phyloP scores from a whole-genome alignment of 2,797 vertebrate genomes.

The Pseudopleuronectes americanus region DNA sequence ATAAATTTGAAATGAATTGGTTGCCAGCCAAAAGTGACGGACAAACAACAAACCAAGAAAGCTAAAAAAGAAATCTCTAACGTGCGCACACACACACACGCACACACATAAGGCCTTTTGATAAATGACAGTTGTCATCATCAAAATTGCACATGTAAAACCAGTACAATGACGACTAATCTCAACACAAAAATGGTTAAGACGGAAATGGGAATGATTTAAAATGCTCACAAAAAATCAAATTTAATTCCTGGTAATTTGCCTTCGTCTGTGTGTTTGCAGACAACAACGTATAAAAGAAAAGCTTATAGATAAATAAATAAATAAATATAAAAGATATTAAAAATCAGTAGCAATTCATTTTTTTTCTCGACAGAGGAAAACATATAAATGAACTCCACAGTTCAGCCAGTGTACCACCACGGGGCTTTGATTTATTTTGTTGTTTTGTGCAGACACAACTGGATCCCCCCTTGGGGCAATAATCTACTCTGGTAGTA shows the following conservation, averaged over 20 bases:
- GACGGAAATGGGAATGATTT: constrained; percentile 39
- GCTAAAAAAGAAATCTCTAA: constrained; percentile 6
- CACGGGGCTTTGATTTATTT: constrained; percentile 77
- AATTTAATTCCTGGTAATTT: constrained; percentile 81
- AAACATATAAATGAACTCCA: constrained; percentile 68
- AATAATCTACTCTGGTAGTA: constrained; percentile 76
- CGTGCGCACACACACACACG: constrained; percentile 2
- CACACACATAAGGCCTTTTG: constrained; percentile 37
- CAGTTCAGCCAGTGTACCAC: constrained; percentile 66
- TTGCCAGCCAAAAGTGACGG: constrained; percentile 72
- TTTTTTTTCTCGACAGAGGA: constrained; percentile 56
- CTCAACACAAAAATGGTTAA: constrained; percentile 22
- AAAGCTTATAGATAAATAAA: constrained; percentile 40
- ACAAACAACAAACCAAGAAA: constrained; percentile 58
- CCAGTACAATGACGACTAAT: constrained; percentile 25
- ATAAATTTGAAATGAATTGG: constrained; percentile 73
- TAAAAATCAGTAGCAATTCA: constrained; percentile 55
- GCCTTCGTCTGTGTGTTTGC: constrained; percentile 76
- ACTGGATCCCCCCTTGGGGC: constrained; percentile 69
- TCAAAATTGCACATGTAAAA: constrained; percentile 47
- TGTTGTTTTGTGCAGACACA: constrained; percentile 78
- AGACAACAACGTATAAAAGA: constrained; percentile 14
- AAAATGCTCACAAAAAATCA: constrained; percentile 42
- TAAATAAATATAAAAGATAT: constrained; percentile 42
- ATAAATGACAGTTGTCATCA: constrained; percentile 50